Evolutionary conservation across 1,140 invertebrate species (phyloP).

Genomic region (Drosophila bocqueti): DNA sequence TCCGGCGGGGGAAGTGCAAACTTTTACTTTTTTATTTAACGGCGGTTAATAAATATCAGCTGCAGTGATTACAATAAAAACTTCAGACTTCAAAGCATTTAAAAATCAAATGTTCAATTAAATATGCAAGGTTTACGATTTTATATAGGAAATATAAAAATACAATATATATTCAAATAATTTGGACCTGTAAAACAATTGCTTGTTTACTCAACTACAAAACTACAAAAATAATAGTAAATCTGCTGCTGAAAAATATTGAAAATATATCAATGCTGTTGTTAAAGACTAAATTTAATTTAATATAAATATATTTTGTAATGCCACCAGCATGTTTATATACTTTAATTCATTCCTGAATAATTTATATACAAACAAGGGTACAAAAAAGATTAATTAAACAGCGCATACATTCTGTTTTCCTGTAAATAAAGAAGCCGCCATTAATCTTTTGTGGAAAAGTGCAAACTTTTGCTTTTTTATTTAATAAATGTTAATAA

Average conservation of each 20-base stretch:
- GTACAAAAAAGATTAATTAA: constrained; percentile 8
- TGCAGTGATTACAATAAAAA: constrained; percentile 30
- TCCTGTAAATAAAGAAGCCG: constrained; percentile 11
- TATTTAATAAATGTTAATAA: not conserved
- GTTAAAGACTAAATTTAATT: not conserved
- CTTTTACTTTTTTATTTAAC: constrained; percentile 47
- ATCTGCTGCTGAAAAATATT: not conserved
- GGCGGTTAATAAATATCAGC: constrained; percentile 34
- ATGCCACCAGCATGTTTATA: not conserved
- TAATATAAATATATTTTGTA: not conserved
- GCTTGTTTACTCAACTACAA: too few relatives aligned
- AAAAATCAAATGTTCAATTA: constrained; percentile 1
- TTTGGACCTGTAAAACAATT: not conserved
- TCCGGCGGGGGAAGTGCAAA: constrained; percentile 21
- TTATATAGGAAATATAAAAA: not conserved
- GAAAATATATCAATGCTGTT: not conserved
- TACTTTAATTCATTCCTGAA: not conserved
- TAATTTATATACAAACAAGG: constrained; percentile 3
- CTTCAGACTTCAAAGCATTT: not conserved
- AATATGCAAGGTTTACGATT: not conserved
- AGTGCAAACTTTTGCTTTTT: constrained; percentile 15
- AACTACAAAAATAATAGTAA: not conserved
- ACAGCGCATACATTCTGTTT: constrained; percentile 4
- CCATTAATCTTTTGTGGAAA: constrained; percentile 12
- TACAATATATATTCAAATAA: too few relatives aligned